These are phyloP conservation scores for Trisateles emortualis DNA, from an alignment of 2,888 invertebrate species.

Conservation along the genomic window DNA sequence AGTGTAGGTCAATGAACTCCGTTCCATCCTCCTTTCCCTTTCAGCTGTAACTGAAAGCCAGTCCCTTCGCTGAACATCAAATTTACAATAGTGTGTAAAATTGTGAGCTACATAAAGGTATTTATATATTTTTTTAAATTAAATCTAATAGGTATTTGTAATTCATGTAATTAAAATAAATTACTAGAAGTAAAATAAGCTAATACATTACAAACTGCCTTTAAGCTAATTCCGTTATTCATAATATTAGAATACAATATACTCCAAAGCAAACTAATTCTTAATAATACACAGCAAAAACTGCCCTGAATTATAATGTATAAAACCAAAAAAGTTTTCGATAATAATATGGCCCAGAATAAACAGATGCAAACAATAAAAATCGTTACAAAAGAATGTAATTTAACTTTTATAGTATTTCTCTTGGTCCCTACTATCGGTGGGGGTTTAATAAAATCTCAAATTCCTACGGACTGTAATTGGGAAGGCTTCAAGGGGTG, in stretches of 20 bases:
- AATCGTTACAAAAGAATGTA: slow-evolving; percentile 24
- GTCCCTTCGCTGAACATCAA: neutral
- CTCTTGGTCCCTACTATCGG: slow-evolving; percentile 26
- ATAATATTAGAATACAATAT: too few species aligned
- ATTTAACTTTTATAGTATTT: slow-evolving; percentile 41
- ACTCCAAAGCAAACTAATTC: too few species aligned
- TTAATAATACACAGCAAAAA: slow-evolving; percentile 7
- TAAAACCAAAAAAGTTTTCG: slow-evolving; percentile 11
- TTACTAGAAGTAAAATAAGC: too few species aligned
- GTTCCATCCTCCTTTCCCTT: neutral
- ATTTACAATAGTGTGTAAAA: too few species aligned
- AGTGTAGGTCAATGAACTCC: neutral
- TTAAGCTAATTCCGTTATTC: too few species aligned
- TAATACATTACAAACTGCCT: too few species aligned
- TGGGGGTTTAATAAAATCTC: slow-evolving; percentile 44
- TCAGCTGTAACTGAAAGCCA: neutral
- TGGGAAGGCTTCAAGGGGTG: slow-evolving; percentile 7
- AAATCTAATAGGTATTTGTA: too few species aligned
- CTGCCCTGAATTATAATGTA: too few species aligned
- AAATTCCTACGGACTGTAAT: slow-evolving; percentile 29
- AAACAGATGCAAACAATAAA: slow-evolving; percentile 34
- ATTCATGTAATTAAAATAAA: too few species aligned
- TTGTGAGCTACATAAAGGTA: too few species aligned
- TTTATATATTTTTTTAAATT: too few species aligned
- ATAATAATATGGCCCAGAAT: slow-evolving; percentile 13